Evolutionary conservation across 2,797 vertebrate genomes (phyloP), one percentile per base, ranked within the genome.

Genomic region (Hemitrygon akajei): DNA sequence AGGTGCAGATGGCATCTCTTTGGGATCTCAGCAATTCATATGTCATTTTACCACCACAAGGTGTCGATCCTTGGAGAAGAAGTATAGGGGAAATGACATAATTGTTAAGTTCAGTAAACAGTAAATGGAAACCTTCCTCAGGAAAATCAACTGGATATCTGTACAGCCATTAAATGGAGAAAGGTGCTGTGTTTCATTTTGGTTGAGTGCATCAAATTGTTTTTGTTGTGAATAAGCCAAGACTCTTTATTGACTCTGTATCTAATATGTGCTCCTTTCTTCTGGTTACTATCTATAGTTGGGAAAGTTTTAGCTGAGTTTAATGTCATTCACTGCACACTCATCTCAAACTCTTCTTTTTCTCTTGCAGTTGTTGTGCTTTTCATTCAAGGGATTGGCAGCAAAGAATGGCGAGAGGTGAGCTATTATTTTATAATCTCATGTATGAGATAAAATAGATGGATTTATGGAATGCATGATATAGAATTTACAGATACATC

Each of bases 361-460:
- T 91, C 71, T 91, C 93, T 91, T 77, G 86, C 96, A 99, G 98
- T 99, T 96, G 98, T 98, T 66, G 97, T 98, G 94, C 97, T 99
- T 94, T 98, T 97, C 94, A 94, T 98, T 94, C 98, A 99, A 95
- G 98, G 97, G 93, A 97, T 97, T 0, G 98, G 98, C 94, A 98
- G 98, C 96, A 98, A 98, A 94, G 98, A 99, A 95, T 99, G 99
- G 99, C 97, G 98, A 94, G 99, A 99, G 98, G 99, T 99, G 95
- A 98, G 98, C 95, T 0, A 60, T 16, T 69, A 7, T 89, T 89
- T 86, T 60, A 86, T 86, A 69, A 63, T 20, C n/a, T 69, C 22
- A 34, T 37, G 10, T 37, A 7, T 69, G 18, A 69, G 63, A 34
- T 63, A 66, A 60, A 34, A 34, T 63, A n/a, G 7, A 56, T 58